These are phyloP conservation scores for Lithobates pipiens DNA, from an alignment of 2,797 vertebrate species.

Conservation along the genomic window DNA sequence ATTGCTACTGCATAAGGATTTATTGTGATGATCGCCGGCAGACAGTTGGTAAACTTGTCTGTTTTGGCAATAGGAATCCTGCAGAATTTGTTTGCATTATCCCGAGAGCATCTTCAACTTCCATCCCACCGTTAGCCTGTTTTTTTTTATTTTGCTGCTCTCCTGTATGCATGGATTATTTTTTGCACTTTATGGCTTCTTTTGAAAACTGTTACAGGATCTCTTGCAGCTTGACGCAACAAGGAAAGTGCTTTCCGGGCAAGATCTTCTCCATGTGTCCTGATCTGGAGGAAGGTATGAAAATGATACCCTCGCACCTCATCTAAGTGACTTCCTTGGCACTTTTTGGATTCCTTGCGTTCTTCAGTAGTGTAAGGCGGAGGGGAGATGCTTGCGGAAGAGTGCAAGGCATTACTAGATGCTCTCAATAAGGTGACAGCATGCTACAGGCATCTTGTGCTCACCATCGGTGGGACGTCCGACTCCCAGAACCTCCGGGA, in stretches of 20 bases:
- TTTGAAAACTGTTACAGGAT: neutral
- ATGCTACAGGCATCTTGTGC: conserved; percentile 92
- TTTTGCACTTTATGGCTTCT: neutral
- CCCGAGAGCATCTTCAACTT: neutral
- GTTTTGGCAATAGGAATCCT: neutral
- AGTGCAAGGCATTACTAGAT: conserved; percentile 94
- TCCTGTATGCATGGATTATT: neutral
- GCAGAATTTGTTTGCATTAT: neutral
- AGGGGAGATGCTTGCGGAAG: conserved; percentile 86
- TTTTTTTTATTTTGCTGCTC: neutral
- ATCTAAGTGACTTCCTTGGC: neutral
- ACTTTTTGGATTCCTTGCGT: conserved; percentile 9
- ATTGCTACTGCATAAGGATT: neutral
- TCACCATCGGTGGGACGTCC: conserved; percentile 92
- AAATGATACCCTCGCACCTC: neutral
- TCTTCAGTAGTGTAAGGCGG: conserved; percentile 14
- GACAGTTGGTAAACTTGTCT: neutral
- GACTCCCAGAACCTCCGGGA: conserved; percentile 95
- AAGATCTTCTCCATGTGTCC: neutral
- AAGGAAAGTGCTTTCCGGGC: neutral
- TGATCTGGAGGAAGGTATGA: neutral
- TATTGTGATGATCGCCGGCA: neutral
- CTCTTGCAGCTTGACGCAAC: neutral
- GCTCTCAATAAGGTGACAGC: conserved; percentile 93
- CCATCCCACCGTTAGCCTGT: neutral